Evolutionary conservation across 2,113 vertebrate species (phyloP).

Genomic region (Podocnemis expansa): DNA sequence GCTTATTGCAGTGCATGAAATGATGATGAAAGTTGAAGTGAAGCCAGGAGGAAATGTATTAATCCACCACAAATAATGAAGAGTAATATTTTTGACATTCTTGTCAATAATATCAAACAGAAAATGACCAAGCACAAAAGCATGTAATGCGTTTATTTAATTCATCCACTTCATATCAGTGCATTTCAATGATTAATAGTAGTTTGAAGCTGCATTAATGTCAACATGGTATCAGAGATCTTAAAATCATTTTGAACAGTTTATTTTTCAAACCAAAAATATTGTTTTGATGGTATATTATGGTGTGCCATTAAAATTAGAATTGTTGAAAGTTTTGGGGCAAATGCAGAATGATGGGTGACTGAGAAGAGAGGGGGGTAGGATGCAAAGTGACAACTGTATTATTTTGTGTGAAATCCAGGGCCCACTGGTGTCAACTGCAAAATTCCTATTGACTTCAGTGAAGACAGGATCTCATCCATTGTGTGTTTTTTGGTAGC

Average conservation of each 20-base stretch:
- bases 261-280: background rate
- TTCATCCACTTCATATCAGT: no score
- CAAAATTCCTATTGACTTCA: background rate
- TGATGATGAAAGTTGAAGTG: background rate
- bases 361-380: accelerated
- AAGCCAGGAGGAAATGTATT: background rate
- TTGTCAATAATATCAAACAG: background rate
- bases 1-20: background rate
- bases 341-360: background rate
- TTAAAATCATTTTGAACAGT: background rate
- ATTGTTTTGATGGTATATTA: background rate
- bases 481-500: background rate
- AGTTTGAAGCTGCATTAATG: background rate
- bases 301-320: background rate
- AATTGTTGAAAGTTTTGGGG: background rate
- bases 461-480: background rate
- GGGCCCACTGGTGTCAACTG: background rate
- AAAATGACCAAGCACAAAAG: background rate
- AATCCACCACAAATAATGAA: background rate
- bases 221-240: background rate
- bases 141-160: background rate
- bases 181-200: background rate
- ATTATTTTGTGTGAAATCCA: background rate
- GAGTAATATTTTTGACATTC: background rate
- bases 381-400: background rate